Percentiles rank a stretch among this genome's conserved stretches.
Evolutionary conservation across 1,140 invertebrate genomes (phyloP).

Genomic region (Pteromalus puparum): DNA sequence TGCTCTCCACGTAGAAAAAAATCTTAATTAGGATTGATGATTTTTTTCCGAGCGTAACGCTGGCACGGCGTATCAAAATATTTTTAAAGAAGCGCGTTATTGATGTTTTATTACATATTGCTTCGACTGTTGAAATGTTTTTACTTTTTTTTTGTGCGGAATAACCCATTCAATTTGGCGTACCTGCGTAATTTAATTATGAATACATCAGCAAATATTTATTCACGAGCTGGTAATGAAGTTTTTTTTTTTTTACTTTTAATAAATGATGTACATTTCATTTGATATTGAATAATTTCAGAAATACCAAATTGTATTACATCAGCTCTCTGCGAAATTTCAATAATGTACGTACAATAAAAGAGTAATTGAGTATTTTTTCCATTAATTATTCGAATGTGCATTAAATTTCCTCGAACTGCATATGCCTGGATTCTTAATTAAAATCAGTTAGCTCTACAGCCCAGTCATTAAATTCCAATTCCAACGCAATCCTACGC

Average conservation of each 20-base stretch:
- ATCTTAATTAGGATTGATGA: conserved; percentile 9
- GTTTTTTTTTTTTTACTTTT: background rate
- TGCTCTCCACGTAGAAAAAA: background rate
- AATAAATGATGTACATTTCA: background rate
- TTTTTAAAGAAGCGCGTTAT: background rate
- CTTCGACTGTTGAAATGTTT: background rate
- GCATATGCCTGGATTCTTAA: too few relatives aligned
- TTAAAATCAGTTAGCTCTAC: too few relatives aligned
- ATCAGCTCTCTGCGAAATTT: background rate
- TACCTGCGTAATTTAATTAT: background rate
- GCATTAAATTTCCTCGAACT: background rate
- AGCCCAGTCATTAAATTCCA: too few relatives aligned
- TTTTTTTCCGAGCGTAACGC: background rate
- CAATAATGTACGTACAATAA: background rate
- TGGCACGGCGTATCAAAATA: background rate
- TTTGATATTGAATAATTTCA: background rate
- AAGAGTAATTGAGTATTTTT: background rate
- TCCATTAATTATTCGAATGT: background rate
- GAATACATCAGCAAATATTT: background rate
- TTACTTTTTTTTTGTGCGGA: background rate
- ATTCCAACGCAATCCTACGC: too few relatives aligned
- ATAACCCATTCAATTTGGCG: background rate
- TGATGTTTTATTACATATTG: background rate
- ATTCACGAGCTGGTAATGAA: background rate
- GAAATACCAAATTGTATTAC: background rate